Conservation (phyloP, 1,140 invertebrate genomes). For the Drosophila asahinai region DNA sequence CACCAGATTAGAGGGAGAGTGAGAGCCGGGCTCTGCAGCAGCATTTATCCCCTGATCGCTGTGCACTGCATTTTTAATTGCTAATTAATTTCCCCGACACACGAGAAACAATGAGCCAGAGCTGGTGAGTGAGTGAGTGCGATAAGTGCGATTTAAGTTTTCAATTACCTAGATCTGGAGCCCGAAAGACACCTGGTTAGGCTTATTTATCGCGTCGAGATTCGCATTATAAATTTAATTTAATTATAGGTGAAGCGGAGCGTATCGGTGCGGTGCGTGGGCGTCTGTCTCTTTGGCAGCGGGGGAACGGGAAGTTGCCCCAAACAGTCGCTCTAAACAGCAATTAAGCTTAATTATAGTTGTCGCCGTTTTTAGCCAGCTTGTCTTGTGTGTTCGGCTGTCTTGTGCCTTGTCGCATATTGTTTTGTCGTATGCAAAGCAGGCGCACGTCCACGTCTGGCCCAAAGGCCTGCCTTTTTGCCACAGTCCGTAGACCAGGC, state of each 20-base stretch:
- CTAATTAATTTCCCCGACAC: conserved; percentile 76
- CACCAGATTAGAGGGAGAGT: conserved; percentile 54
- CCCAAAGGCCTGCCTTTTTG: conserved; percentile 30
- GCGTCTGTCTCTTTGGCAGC: conserved; percentile 34
- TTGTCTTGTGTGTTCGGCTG: conserved; percentile 64
- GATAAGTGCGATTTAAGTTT: conserved; percentile 55
- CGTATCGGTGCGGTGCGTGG: conserved; percentile 17
- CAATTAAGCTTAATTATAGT: conserved; percentile 84
- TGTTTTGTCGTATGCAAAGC: conserved; percentile 77
- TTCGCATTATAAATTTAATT: conserved; percentile 72
- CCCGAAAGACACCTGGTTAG: conserved; percentile 61
- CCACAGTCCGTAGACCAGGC: conserved; percentile 22
- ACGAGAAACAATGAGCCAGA: conserved; percentile 62
- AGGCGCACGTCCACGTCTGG: conserved; percentile 62
- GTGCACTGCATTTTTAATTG: conserved; percentile 78
- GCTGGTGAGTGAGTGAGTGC: conserved; percentile 24
- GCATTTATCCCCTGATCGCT: conserved; percentile 36
- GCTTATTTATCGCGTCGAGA: conserved; percentile 57
- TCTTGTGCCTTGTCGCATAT: conserved; percentile 62
- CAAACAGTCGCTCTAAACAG: conserved; percentile 74
- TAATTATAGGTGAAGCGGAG: conserved; percentile 61
- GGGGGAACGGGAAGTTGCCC: conserved; percentile 39
- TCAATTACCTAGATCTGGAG: conserved; percentile 39
- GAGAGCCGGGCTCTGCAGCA: conserved; percentile 9
- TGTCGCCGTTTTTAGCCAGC: conserved; percentile 80